Evolutionary conservation across 2,888 invertebrate species (phyloP).

Genomic region (Oscheius sp.): DNA sequence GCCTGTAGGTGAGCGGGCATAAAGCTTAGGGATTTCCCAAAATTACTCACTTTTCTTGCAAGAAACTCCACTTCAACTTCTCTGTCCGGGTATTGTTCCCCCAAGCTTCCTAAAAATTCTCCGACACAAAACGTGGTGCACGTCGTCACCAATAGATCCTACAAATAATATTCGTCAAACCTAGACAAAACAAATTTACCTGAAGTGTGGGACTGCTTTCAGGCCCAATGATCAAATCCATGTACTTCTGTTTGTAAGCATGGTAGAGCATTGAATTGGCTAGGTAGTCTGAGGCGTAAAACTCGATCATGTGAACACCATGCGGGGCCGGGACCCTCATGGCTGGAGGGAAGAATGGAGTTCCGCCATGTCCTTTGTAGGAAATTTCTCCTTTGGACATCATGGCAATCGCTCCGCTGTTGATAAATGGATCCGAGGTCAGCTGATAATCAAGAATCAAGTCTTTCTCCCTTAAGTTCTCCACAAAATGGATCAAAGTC

Average conservation of each 20-base stretch:
- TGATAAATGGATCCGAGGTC: slow-evolving; percentile 66
- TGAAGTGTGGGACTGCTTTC: slow-evolving; percentile 58
- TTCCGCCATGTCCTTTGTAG: slow-evolving; percentile 67
- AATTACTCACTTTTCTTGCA: slow-evolving; percentile 48
- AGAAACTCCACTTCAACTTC: slow-evolving; percentile 61
- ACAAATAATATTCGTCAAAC: background rate
- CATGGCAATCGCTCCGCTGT: slow-evolving; percentile 69
- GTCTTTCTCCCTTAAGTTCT: slow-evolving; percentile 60
- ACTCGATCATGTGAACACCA: slow-evolving; percentile 72
- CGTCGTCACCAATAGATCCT: slow-evolving; percentile 67
- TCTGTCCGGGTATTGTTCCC: slow-evolving; percentile 69
- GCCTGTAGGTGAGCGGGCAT: slow-evolving; percentile 44
- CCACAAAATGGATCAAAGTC: slow-evolving; percentile 68
- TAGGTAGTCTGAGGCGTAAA: slow-evolving; percentile 71
- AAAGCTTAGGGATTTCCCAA: background rate
- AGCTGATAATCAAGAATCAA: slow-evolving; percentile 70
- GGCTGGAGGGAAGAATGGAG: slow-evolving; percentile 71
- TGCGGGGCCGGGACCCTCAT: slow-evolving; percentile 69
- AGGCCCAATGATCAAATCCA: slow-evolving; percentile 69
- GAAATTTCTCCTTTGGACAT: slow-evolving; percentile 71
- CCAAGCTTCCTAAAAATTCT: slow-evolving; percentile 69
- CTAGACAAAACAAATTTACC: slow-evolving; percentile 24
- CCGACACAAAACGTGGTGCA: slow-evolving; percentile 72
- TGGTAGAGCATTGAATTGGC: slow-evolving; percentile 73
- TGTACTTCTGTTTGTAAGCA: slow-evolving; percentile 67